Conservation (phyloP, 2,113 vertebrate genomes). For the Oryzias javanicus region DNA sequence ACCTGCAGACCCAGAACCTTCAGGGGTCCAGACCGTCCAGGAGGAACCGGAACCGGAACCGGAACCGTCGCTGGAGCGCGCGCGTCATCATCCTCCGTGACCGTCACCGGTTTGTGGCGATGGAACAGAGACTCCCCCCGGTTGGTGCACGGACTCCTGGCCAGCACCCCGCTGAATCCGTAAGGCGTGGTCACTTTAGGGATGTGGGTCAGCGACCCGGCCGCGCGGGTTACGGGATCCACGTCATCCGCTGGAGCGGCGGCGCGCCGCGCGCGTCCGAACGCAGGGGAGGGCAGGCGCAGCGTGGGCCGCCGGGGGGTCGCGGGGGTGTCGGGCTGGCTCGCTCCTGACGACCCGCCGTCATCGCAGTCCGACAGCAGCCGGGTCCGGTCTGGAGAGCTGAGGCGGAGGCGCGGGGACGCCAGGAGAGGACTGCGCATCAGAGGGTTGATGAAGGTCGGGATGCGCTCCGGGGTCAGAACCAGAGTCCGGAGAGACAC, state of each 20-base stretch:
- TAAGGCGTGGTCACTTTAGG: conserved; percentile 65
- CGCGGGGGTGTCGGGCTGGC: neutral
- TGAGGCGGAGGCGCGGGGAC: neutral
- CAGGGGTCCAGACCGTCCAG: neutral
- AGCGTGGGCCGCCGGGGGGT: neutral
- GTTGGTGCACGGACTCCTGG: conserved; percentile 51
- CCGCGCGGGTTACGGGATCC: conserved; percentile 49
- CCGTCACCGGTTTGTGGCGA: neutral
- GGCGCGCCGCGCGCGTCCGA: neutral
- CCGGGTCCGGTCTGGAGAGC: neutral
- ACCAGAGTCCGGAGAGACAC: conserved; percentile 35
- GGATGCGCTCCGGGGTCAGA: conserved; percentile 69
- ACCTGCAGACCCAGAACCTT: conserved; percentile 26
- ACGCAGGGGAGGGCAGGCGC: neutral
- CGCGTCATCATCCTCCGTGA: neutral
- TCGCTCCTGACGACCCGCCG: rapidly evolving
- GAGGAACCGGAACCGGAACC: neutral
- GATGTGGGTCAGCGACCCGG: conserved; percentile 65
- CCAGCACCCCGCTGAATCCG: conserved; percentile 61
- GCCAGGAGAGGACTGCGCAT: neutral
- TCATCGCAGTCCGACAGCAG: conserved; percentile 33
- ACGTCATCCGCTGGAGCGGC: neutral
- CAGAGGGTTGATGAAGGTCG: conserved; percentile 58
- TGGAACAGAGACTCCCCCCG: conserved; percentile 72
- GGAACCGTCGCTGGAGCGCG: neutral